phyloP scores from a whole-genome alignment of 1,140 invertebrate species.

The Apocrypta bakeri region DNA sequence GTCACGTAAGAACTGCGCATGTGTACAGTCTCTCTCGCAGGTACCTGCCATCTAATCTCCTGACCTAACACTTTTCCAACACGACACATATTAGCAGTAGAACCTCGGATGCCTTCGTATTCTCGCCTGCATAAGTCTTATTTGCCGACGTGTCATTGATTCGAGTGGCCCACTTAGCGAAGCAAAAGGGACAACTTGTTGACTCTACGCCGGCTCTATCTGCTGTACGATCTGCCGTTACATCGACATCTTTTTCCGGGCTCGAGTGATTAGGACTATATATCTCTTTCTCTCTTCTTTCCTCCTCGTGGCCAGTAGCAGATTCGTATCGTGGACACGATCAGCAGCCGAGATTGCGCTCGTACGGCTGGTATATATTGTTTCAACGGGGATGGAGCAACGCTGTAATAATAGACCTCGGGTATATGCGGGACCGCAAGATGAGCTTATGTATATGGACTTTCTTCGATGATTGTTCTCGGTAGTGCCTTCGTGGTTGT shows the following conservation, averaged over 20 bases:
- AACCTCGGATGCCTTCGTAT: not conserved
- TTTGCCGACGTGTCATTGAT: conserved; percentile 44
- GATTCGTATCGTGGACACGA: not conserved
- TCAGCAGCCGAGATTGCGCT: not conserved
- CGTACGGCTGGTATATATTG: not conserved
- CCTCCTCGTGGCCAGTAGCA: not conserved
- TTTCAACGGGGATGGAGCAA: not conserved
- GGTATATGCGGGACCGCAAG: not conserved
- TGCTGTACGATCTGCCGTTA: not conserved
- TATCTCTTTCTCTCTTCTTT: not conserved
- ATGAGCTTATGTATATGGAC: not conserved
- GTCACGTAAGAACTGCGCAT: not conserved
- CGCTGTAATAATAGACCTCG: not conserved
- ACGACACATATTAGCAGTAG: not conserved
- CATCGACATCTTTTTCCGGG: not conserved
- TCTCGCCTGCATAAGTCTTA: not conserved
- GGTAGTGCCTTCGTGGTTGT: no score
- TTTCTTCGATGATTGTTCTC: no score
- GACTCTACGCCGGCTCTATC: conserved; percentile 15
- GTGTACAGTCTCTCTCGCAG: not conserved
- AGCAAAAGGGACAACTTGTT: conserved; percentile 31
- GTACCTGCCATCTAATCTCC: not conserved
- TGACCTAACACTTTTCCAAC: conserved; percentile 1
- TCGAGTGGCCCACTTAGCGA: conserved; percentile 37
- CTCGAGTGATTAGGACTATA: not conserved